A percentile compares a stretch with the other conserved stretches of the same genome.
These are phyloP conservation scores for Oreochromis niloticus DNA, from an alignment of 2,113 vertebrate genomes.

Conservation along the genomic window DNA sequence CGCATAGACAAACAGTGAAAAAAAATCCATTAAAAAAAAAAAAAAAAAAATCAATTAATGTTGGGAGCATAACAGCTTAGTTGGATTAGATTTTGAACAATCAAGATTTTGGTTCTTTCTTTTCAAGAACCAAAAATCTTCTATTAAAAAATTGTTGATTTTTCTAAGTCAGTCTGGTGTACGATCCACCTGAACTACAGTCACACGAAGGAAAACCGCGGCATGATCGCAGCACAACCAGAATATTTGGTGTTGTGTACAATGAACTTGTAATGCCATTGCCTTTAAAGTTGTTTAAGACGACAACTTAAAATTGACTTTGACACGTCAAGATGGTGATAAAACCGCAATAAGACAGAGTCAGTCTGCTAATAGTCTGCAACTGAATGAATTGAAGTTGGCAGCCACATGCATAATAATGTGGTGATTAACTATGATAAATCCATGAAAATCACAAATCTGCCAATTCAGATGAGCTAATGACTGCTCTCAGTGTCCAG, in stretches of 20 bases:
- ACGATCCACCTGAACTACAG: not conserved
- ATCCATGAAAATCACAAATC: not conserved
- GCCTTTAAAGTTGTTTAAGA: not conserved
- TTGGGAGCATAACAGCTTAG: not conserved
- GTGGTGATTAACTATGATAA: not conserved
- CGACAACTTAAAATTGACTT: not conserved
- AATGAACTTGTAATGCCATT: not conserved
- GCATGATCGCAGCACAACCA: not conserved
- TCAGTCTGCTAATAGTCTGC: not conserved
- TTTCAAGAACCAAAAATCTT: not conserved
- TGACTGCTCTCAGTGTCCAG: not conserved
- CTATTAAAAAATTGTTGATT: not conserved
- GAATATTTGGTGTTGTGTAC: not conserved
- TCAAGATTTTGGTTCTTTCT: too few species aligned
- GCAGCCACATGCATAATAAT: not conserved
- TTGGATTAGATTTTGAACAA: not conserved
- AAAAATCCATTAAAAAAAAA: not conserved
- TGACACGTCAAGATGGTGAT: not conserved
- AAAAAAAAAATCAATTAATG: not conserved
- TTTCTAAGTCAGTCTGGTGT: too few species aligned
- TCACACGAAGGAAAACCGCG: not conserved
- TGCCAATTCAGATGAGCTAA: not conserved
- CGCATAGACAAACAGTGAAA: not conserved
- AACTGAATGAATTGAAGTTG: not conserved
- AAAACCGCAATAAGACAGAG: not conserved